Evolutionary conservation across 2,113 vertebrate genomes (phyloP), one percentile per base, ranked within the genome.

Genomic region (Philantomba maxwellii): DNA sequence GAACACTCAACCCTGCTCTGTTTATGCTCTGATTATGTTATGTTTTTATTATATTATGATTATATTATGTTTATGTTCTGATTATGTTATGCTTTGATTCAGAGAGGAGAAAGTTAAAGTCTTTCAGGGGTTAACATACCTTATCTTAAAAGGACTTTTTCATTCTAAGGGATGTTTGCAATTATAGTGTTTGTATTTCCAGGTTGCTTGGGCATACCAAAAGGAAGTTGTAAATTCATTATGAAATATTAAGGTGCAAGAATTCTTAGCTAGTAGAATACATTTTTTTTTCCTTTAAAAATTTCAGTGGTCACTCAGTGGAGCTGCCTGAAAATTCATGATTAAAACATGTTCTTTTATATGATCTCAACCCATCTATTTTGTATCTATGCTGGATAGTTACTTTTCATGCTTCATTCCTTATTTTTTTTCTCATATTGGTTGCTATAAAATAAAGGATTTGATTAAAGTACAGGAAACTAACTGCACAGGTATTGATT

Each of bases 261-360:
- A 23, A 93, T 82, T 91, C 70, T 96, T 91, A 62, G 13, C 64
- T 87, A 87, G 25, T 75, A 84, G 64, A 94, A 91, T 94, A 75
- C 66, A 86, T 19, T 51, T 75, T 95, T 95, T 95, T 95, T 95
- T 64, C 15, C 58, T 96, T 96, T 95, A 47, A 94, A 95, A 86
- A 70, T 45, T 87, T 82, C 45, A 87, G 28, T 94, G 28, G 39
- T 80, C 53, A 91, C 43, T 97, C 43, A 58, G 5, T 92, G 53
- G 53, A 96, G n/a, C 30, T 88, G 30, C 25, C 47, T 91, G 75
- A 53, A 86, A 94, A 91, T 51, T 75, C 12, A 28, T 62, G 25
- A 14, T 95, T 95, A 73, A 94, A 94, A 55, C 51, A 94, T 82
- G 16, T 85, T 95, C 78, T 82, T 78, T 75, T 89, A n/a, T 80